phyloP scores from a whole-genome alignment of 2,888 invertebrate species.

The Priocnemis perturbator region DNA sequence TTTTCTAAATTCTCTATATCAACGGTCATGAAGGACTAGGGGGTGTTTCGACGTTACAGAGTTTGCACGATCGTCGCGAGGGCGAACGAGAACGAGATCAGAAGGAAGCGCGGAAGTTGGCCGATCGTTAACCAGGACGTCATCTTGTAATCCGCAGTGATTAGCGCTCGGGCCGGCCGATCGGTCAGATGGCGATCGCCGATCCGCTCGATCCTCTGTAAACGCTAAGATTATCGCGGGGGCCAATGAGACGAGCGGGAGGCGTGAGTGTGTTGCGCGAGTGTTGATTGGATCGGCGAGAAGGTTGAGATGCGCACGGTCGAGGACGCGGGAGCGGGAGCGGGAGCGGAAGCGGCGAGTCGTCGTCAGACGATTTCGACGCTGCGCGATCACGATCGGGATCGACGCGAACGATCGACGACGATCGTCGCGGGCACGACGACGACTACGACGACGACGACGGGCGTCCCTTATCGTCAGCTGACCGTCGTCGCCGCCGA shows the following conservation, averaged over 20 bases:
- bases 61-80: too few relatives aligned
- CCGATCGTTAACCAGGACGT: not conserved
- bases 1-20: too few relatives aligned
- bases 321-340: constrained; percentile 66
- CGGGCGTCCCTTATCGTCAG: constrained; percentile 50
- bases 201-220: constrained; percentile 2
- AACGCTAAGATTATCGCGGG: constrained; percentile 7
- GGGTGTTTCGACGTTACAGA: too few relatives aligned
- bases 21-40: too few relatives aligned
- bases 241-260: constrained; percentile 39
- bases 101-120: too few relatives aligned
- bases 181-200: not conserved
- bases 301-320: constrained; percentile 64
- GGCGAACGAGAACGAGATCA: too few relatives aligned
- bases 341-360: constrained; percentile 59
- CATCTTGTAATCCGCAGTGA: not conserved
- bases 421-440: constrained; percentile 1
- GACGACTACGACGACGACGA: constrained; percentile 48
- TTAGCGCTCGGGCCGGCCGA: too few relatives aligned
- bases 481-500: constrained; percentile 61
- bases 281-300: constrained; percentile 40
- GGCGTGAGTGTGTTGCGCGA: constrained; percentile 34
- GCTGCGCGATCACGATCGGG: constrained; percentile 4
- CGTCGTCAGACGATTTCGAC: constrained; percentile 16
- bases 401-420: constrained; percentile 13